These are phyloP conservation scores for Panthera tigris DNA, from an alignment of 2,113 vertebrate species.

Conservation along the genomic window DNA sequence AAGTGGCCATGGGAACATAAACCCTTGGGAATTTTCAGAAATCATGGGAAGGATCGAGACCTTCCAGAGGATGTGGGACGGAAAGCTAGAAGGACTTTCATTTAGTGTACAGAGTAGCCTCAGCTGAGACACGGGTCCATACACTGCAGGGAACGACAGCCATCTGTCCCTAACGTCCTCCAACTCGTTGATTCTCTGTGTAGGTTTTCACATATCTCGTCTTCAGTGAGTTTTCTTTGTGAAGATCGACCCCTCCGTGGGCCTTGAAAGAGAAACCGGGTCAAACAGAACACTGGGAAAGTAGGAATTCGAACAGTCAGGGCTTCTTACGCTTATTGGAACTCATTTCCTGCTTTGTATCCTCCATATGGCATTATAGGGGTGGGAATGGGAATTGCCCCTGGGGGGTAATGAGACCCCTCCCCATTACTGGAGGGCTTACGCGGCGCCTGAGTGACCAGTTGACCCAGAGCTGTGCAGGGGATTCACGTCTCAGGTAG, in stretches of 20 bases:
- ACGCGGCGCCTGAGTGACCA: background rate
- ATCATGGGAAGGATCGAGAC: background rate
- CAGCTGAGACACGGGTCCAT: background rate
- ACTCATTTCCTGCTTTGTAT: background rate
- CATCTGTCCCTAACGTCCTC: background rate
- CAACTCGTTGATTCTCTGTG: background rate
- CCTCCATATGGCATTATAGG: background rate
- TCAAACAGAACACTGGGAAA: background rate
- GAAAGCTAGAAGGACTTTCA: background rate
- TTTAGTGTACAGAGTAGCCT: background rate
- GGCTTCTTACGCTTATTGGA: background rate
- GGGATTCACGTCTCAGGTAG: background rate
- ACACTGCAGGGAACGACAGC: background rate
- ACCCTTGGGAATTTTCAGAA: background rate
- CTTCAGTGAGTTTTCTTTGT: background rate
- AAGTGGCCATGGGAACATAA: background rate
- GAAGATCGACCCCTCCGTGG: background rate
- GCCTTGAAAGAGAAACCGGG: constrained; percentile 9
- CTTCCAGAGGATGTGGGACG: background rate
- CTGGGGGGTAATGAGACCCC: background rate
- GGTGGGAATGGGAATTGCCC: background rate
- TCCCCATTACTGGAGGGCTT: background rate
- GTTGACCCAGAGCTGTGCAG: background rate
- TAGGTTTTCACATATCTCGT: background rate
- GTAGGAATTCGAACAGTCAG: background rate